Conservation (phyloP, 1,140 invertebrate species). For the Neotoxoptera formosana region DNA sequence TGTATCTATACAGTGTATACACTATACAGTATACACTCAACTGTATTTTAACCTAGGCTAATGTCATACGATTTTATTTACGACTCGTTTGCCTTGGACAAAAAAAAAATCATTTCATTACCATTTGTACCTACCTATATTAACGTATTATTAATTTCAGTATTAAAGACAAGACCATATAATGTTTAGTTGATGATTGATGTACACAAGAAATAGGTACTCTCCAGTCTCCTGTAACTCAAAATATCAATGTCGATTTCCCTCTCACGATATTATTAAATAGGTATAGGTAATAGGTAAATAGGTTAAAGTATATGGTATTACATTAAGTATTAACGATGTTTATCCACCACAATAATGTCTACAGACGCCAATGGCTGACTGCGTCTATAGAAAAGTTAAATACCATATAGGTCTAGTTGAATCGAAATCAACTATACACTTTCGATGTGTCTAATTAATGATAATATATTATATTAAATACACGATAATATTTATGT, state of each 20-base stretch:
- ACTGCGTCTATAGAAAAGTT: not conserved
- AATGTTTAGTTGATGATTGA: not conserved
- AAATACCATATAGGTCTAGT: not conserved
- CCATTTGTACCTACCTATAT: not conserved
- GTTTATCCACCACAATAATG: not conserved
- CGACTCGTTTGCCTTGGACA: constrained; percentile 16
- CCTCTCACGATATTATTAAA: not conserved
- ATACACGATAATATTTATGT: not conserved
- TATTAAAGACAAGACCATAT: not conserved
- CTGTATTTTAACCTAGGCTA: not conserved
- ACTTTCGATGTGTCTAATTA: not conserved
- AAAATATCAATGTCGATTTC: not conserved
- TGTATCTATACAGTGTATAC: no score
- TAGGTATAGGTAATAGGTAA: no score
- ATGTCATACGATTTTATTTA: constrained; percentile 11
- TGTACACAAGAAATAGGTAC: not conserved
- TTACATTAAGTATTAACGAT: not conserved
- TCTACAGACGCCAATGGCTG: not conserved
- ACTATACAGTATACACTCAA: not conserved
- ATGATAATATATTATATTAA: not conserved
- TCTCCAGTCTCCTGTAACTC: not conserved
- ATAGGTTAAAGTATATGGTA: no score
- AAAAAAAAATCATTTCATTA: not conserved
- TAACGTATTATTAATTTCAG: constrained; percentile 13
- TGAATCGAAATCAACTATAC: not conserved